Evolutionary conservation across 2,113 vertebrate genomes (phyloP).

Genomic region (Zeus faber): DNA sequence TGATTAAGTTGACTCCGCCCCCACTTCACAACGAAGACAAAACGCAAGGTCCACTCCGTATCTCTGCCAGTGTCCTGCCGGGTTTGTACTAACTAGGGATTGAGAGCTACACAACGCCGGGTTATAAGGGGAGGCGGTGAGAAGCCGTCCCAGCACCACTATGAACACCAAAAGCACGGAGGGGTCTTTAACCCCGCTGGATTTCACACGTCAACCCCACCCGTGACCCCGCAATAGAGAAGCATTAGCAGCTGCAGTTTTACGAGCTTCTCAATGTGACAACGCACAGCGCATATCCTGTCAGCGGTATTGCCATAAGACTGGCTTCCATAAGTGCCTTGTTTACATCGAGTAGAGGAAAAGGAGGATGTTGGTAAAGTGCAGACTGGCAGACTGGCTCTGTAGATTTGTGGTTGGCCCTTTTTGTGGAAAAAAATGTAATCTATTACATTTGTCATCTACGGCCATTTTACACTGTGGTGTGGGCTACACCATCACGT

Average conservation of each 20-base stretch:
- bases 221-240: conserved; percentile 42
- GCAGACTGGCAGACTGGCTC: no score
- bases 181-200: conserved; percentile 49
- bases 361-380: no score
- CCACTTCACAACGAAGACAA: no score
- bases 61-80: neutral
- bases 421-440: no score
- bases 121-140: conserved; percentile 18
- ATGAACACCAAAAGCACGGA: conserved; percentile 18
- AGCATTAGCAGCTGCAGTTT: conserved; percentile 64
- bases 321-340: conserved; percentile 2
- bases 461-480: no score
- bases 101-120: no score
- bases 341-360: no score
- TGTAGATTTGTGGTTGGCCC: no score
- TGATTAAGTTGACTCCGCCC: no score
- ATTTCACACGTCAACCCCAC: conserved; percentile 45
- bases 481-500: no score
- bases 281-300: conserved; percentile 28
- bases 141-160: conserved; percentile 9
- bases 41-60: conserved; percentile 6
- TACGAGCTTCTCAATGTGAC: conserved; percentile 55
- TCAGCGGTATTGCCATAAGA: conserved; percentile 35
- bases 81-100: conserved; percentile 42
- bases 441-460: no score